Evolutionary conservation across 2,113 vertebrate genomes (phyloP).

Genomic region (Halcyon senegalensis): DNA sequence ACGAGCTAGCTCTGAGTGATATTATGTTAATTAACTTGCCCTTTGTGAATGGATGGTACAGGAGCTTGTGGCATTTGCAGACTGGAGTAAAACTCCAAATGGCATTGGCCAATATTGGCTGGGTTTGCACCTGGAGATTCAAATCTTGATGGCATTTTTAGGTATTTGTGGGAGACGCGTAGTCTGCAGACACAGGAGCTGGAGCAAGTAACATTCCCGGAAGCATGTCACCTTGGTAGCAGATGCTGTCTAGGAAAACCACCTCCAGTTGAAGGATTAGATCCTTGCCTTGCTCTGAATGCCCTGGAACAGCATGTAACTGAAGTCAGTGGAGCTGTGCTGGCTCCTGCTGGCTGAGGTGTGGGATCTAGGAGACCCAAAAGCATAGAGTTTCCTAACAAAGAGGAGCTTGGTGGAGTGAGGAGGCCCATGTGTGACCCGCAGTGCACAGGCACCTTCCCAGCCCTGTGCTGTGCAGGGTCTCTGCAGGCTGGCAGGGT

Average conservation of each 20-base stretch:
- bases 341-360: not conserved
- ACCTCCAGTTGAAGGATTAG: not conserved
- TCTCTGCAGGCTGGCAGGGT: not conserved
- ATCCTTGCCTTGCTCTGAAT: not conserved
- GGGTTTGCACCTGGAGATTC: not conserved
- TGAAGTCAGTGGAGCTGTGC: not conserved
- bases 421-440: not conserved
- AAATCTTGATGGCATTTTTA: not conserved
- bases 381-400: not conserved
- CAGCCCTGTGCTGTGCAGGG: not conserved
- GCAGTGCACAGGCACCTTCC: accelerated
- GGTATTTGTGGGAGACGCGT: not conserved
- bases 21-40: slow-evolving; percentile 32
- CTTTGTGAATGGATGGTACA: not conserved
- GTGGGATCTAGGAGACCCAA: not conserved
- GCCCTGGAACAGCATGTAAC: not conserved
- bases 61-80: not conserved
- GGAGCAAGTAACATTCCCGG: not conserved
- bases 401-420: not conserved
- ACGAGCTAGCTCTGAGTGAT: slow-evolving; percentile 55
- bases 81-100: not conserved
- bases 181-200: not conserved
- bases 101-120: not conserved
- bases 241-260: not conserved
- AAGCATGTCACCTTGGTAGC: not conserved